Conservation (phyloP, 2,113 vertebrate genomes). For the Coreoperca whiteheadi region DNA sequence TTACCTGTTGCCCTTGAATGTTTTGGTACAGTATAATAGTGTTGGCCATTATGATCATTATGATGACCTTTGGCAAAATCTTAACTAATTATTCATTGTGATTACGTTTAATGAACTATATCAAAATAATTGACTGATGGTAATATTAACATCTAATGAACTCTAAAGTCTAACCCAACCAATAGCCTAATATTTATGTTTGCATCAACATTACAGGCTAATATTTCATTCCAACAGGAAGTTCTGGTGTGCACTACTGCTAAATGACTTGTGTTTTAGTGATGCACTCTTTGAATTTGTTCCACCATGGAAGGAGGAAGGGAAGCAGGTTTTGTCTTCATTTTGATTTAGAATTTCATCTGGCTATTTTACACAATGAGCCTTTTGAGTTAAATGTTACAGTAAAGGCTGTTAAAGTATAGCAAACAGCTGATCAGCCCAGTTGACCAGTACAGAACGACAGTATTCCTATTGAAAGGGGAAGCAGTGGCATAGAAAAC, state of each 20-base stretch:
- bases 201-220: neutral
- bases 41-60: neutral
- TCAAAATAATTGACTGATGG: neutral
- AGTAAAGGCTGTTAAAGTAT: neutral
- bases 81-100: neutral
- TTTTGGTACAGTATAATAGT: neutral
- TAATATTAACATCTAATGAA: neutral
- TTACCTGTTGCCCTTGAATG: neutral
- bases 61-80: neutral
- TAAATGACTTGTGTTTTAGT: neutral
- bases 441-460: neutral
- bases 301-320: too few relatives aligned
- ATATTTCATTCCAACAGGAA: neutral
- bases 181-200: neutral
- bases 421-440: neutral
- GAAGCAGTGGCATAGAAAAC: neutral
- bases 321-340: too few relatives aligned
- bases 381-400: neutral
- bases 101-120: neutral
- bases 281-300: too few relatives aligned
- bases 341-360: neutral
- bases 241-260: neutral
- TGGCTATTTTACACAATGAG: neutral
- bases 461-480: neutral
- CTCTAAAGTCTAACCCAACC: neutral